These are phyloP conservation scores for Spinibarbus caldwelli DNA, from an alignment of 2,797 vertebrate species.

Conservation along the genomic window DNA sequence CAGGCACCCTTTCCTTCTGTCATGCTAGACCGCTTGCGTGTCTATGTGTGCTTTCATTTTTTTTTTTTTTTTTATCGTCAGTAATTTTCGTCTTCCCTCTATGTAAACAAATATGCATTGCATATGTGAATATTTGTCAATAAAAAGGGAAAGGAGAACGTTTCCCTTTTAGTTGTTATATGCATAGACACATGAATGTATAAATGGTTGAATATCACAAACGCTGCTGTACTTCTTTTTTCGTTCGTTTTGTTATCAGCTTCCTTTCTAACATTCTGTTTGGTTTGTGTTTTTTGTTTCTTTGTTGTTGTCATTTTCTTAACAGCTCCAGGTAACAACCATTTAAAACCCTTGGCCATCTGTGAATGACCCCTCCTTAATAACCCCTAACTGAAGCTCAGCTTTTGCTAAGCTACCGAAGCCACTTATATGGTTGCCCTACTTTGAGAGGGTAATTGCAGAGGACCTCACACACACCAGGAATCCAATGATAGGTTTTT, in stretches of 20 bases:
- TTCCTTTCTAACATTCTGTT: slow-evolving; percentile 87
- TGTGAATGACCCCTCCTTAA: slow-evolving; percentile 85
- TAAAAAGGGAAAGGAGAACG: slow-evolving; percentile 70
- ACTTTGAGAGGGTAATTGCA: slow-evolving; percentile 79
- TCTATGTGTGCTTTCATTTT: slow-evolving; percentile 73
- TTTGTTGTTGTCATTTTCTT: slow-evolving; percentile 82
- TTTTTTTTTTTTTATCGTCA: slow-evolving; percentile 74
- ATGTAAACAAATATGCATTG: slow-evolving; percentile 76
- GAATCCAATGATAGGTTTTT: slow-evolving; percentile 83
- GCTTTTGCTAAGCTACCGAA: slow-evolving; percentile 84
- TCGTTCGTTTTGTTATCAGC: slow-evolving; percentile 66
- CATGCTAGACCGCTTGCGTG: slow-evolving; percentile 64
- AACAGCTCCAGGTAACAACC: slow-evolving; percentile 91
- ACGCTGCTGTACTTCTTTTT: slow-evolving; percentile 77
- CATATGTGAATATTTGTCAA: slow-evolving; percentile 83
- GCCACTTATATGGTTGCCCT: slow-evolving; percentile 81
- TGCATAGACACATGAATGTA: slow-evolving; percentile 76
- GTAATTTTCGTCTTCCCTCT: slow-evolving; percentile 68
- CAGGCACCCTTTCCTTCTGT: slow-evolving; percentile 43
- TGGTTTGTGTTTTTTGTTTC: slow-evolving; percentile 75
- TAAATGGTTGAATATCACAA: slow-evolving; percentile 86
- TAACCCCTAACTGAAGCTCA: slow-evolving; percentile 86
- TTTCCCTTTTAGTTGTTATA: slow-evolving; percentile 78
- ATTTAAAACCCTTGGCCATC: slow-evolving; percentile 88
- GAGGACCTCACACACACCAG: slow-evolving; percentile 81